Evolutionary conservation across 2,113 vertebrate genomes (phyloP), one percentile per base, ranked within the genome.

Genomic region (Paramormyrops kingsleyae): DNA sequence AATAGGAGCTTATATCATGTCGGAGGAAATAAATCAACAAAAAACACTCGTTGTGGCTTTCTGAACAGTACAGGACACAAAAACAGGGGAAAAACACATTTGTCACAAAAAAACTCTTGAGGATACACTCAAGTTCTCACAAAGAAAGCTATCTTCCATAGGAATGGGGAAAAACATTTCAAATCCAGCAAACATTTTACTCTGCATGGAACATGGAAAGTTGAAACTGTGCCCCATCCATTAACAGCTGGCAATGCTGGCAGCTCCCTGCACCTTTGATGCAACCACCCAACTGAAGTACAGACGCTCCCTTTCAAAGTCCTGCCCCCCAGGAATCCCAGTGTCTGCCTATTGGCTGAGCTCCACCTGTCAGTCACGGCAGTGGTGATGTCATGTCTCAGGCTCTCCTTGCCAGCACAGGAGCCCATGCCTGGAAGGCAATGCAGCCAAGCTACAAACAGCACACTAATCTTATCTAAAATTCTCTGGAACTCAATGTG

Each of bases 191-290:
- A 87, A n/a, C 87, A 88, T 85, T 88, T 52, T 89, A 83, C 91
- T 88, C 89, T 35, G 52, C 87, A 89, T 91, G 53, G 50, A 90
- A 90, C 84, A 90, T 87, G 89, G 89, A 90, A 90, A 90, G 56
- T 87, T 90, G 89, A 87, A 90, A 12, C 42, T 6, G 56, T 74
- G 84, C 89, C 89, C 53, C 13, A 13, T 89, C 49, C 88, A 31
- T 74, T 47, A 74, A 59, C 12, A 4, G 35, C 9, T 13, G 56
- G 15, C 13, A 19, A 49, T 17, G 24, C 5, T 74, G 44, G 59
- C 83, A 90, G 83, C 7, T 42, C 83, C 24, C 17, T 62, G 39
- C 56, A 47, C 27, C 83, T 56, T 85, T 84, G 42, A 56, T 17
- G 53, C 19, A 21, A 85, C 52, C 8, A n/a, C 52, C 39, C 10